A percentile compares a stretch with the other conserved stretches of the same genome.
Evolutionary conservation across 2,797 vertebrate genomes (phyloP).

Genomic region (Urosaurus nigricauda): DNA sequence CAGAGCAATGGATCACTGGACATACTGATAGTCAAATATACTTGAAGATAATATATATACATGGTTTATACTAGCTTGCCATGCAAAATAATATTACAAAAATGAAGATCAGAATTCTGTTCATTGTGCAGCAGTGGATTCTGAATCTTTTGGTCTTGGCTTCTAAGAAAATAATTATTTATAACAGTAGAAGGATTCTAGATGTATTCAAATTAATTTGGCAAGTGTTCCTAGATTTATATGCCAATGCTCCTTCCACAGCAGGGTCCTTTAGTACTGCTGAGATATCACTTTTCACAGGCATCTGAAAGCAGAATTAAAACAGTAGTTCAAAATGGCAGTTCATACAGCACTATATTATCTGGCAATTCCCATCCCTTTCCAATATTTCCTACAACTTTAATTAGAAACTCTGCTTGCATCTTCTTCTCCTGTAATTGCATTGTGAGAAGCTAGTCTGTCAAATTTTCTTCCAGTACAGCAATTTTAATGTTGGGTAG

Average conservation of each 20-base stretch:
- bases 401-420: background rate
- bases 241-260: background rate
- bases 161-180: background rate
- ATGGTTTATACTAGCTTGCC: background rate
- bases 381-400: background rate
- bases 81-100: background rate
- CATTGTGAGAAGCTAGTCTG: background rate
- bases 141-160: background rate
- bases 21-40: background rate
- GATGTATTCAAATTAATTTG: background rate
- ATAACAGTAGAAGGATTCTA: background rate
- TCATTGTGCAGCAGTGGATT: background rate
- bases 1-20: background rate
- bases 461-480: background rate
- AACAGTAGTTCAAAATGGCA: background rate
- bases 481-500: background rate
- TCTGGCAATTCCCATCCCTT: background rate
- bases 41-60: background rate
- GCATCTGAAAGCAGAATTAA: background rate
- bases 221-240: background rate
- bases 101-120: background rate
- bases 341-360: constrained; percentile 3
- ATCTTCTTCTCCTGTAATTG: background rate
- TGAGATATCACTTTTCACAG: background rate
- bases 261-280: background rate